Conservation (phyloP, 2,888 invertebrate genomes). For the Oegoconia quadripuncta region DNA sequence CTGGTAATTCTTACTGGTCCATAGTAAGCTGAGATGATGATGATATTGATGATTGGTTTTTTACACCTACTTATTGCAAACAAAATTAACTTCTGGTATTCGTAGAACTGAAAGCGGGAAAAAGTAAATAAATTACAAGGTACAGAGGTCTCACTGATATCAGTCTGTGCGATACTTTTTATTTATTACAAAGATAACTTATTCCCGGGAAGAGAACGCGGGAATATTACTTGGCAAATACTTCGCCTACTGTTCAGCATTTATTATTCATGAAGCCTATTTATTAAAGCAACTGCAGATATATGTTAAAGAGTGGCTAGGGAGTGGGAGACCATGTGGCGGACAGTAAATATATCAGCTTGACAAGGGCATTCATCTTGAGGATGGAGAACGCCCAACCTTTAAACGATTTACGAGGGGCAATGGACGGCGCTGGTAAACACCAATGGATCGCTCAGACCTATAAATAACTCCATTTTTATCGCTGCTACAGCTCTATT, state of each 20-base stretch:
- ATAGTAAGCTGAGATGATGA: too few relatives aligned
- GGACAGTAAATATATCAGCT: constrained; percentile 72
- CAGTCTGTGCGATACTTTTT: constrained; percentile 4
- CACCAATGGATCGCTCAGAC: constrained; percentile 44
- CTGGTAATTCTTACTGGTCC: too few relatives aligned
- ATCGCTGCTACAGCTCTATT: constrained; percentile 18
- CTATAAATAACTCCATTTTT: constrained; percentile 49
- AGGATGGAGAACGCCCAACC: constrained; percentile 71
- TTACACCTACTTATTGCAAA: too few relatives aligned
- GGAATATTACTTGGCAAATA: constrained; percentile 22
- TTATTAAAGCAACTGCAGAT: constrained; percentile 50
- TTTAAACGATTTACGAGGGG: constrained; percentile 76
- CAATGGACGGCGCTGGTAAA: constrained; percentile 54
- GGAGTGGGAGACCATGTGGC: constrained; percentile 49
- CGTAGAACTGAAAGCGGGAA: too few relatives aligned
- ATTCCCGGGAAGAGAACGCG: neutral
- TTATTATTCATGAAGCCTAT: constrained; percentile 44
- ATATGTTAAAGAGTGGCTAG: constrained; percentile 51
- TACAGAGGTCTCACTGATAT: constrained; percentile 1
- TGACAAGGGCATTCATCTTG: constrained; percentile 72
- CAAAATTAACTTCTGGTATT: too few relatives aligned
- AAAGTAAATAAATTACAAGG: constrained; percentile 1
- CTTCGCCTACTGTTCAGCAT: constrained; percentile 30
- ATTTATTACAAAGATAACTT: constrained; percentile 12
- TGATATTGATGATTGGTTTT: too few relatives aligned